Conservation (phyloP, 2,113 vertebrate species). For the Pagrus major region DNA sequence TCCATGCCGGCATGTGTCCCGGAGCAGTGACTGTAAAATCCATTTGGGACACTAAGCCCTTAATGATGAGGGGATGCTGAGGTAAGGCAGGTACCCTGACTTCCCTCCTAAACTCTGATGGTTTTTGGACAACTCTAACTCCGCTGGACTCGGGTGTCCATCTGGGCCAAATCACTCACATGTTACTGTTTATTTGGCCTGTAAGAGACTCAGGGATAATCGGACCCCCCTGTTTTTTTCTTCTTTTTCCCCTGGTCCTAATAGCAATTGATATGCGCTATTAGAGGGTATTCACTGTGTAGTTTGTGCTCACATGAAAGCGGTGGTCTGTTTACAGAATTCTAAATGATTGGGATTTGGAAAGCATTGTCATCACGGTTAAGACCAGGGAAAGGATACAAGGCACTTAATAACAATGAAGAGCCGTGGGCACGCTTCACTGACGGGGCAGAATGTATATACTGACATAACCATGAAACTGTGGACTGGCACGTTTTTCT, state of each 20-base stretch:
- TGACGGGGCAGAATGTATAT: slow-evolving; percentile 61
- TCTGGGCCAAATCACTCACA: slow-evolving; percentile 79
- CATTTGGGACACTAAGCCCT: slow-evolving; percentile 79
- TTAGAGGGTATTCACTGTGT: slow-evolving; percentile 80
- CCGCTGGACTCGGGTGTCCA: slow-evolving; percentile 68
- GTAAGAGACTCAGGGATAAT: slow-evolving; percentile 77
- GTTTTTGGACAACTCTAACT: slow-evolving; percentile 71
- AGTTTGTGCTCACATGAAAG: slow-evolving; percentile 79
- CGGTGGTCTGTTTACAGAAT: slow-evolving; percentile 76
- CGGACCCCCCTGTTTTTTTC: slow-evolving; percentile 35
- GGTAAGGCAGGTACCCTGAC: slow-evolving; percentile 74
- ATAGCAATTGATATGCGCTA: slow-evolving; percentile 80
- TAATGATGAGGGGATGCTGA: slow-evolving; percentile 79
- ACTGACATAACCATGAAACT: slow-evolving; percentile 49
- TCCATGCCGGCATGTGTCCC: slow-evolving; percentile 47
- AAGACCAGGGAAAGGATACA: slow-evolving; percentile 69
- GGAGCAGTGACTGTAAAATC: slow-evolving; percentile 77
- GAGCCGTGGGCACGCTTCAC: slow-evolving; percentile 62
- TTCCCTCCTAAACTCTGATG: slow-evolving; percentile 63
- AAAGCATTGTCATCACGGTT: slow-evolving; percentile 79
- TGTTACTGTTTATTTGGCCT: slow-evolving; percentile 81
- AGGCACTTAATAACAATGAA: slow-evolving; percentile 72
- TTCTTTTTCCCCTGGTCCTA: slow-evolving; percentile 53
- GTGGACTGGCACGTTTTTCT: slow-evolving; percentile 48
- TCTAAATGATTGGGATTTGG: slow-evolving; percentile 78